Conservation (phyloP, 2,888 invertebrate genomes). For the Melanargia galathea region DNA sequence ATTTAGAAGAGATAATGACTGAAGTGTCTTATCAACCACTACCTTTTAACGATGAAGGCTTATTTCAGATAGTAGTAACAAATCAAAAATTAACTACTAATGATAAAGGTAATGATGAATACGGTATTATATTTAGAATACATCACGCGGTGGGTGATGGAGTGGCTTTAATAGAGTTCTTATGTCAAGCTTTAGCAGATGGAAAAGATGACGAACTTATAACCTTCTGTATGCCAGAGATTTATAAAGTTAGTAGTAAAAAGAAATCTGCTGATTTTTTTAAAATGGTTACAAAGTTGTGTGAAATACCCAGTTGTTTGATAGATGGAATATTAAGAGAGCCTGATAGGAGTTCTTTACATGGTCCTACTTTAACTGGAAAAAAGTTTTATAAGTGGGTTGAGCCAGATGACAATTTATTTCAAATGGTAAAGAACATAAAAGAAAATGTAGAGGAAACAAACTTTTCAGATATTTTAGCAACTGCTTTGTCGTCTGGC, state of each 20-base stretch:
- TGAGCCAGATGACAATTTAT: conserved; percentile 58
- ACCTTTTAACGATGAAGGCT: conserved; percentile 68
- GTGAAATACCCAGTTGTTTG: conserved; percentile 53
- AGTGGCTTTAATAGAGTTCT: conserved; percentile 71
- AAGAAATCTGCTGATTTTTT: conserved; percentile 44
- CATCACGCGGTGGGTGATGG: conserved; percentile 82
- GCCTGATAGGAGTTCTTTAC: conserved; percentile 67
- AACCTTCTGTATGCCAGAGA: conserved; percentile 48
- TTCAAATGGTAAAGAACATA: conserved; percentile 60
- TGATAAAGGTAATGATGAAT: conserved; percentile 45
- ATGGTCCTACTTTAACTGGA: conserved; percentile 68
- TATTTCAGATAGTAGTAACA: conserved; percentile 79
- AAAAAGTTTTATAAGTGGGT: conserved; percentile 70
- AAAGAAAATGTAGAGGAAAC: conserved; percentile 54
- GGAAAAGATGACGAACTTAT: conserved; percentile 44
- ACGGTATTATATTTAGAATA: conserved; percentile 76
- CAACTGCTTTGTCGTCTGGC: conserved; percentile 73
- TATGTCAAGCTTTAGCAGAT: conserved; percentile 73
- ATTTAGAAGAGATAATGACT: conserved; percentile 63
- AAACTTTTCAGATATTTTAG: conserved; percentile 72
- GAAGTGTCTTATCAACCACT: conserved; percentile 63
- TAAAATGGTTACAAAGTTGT: conserved; percentile 50
- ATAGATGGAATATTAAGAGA: conserved; percentile 53
- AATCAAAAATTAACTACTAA: conserved; percentile 50
- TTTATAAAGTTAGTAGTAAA: conserved; percentile 32